Evolutionary conservation across 1,140 invertebrate species (phyloP).

Genomic region (Vanessa tameamea): DNA sequence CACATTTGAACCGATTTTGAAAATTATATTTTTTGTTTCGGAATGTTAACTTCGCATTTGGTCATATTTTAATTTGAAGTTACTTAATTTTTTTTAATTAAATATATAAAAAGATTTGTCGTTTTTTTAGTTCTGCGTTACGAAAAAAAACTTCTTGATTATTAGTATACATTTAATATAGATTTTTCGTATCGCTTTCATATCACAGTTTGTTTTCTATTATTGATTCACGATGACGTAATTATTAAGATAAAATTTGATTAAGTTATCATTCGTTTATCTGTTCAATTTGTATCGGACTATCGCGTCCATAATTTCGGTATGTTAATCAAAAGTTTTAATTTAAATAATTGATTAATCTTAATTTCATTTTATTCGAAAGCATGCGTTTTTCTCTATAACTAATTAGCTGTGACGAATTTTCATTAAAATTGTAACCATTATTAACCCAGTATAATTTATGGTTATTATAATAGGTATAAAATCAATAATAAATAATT

Average conservation of each 20-base stretch:
- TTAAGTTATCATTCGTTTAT: conserved; percentile 4
- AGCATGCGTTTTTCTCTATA: conserved; percentile 8
- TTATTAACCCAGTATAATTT: conserved; percentile 30
- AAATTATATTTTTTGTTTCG: too few relatives aligned
- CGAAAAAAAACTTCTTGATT: too few relatives aligned
- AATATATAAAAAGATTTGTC: too few relatives aligned
- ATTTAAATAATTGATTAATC: conserved; percentile 16
- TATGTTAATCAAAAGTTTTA: conserved; percentile 16
- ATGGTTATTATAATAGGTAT: conserved; percentile 35
- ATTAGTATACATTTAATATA: too few relatives aligned
- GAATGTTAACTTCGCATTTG: too few relatives aligned
- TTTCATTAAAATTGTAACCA: conserved; percentile 31
- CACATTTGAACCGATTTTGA: too few relatives aligned
- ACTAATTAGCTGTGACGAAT: conserved; percentile 20
- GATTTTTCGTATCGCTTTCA: too few relatives aligned
- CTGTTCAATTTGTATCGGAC: conserved; percentile 2
- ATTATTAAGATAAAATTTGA: conserved; percentile 2
- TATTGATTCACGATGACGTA: not conserved
- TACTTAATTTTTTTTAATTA: too few relatives aligned
- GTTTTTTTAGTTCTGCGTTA: too few relatives aligned
- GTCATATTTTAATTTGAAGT: too few relatives aligned
- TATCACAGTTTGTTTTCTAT: too few relatives aligned
- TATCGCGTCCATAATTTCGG: not conserved
- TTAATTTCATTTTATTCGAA: conserved; percentile 4
- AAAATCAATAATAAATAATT: conserved; percentile 44